Evolutionary conservation across 2,113 vertebrate species (phyloP), one percentile per base, ranked within the genome.

Genomic region (Nothobranchius furzeri): DNA sequence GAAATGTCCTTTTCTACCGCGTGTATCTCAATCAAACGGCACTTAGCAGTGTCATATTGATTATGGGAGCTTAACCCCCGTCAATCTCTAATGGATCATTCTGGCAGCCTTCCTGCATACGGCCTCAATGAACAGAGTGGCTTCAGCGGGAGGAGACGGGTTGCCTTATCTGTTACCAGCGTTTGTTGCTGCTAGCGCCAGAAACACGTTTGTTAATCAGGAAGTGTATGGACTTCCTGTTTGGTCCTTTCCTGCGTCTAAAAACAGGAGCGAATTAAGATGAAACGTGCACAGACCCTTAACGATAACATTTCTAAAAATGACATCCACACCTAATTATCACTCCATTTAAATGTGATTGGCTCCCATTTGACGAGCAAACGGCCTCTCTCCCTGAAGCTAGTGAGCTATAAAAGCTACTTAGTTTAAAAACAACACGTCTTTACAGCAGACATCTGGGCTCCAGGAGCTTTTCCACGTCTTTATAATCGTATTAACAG

Each of bases 41-140:
- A 89, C 86, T 91, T 91, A 90, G 87, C 58, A 25, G 79, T 82
- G 87, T 89, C 88, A 88, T 89, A 91, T 91, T 88, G 90, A 91
- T 91, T 88, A 88, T 86, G 68, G 84, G 78, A 87, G 84, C 86
- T 89, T 86, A 87, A 89, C 84, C 87, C 78, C 83, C 75, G 79
- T 90, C 88, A 85, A 81, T 89, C 81, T 85, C 63, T 71, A 66
- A 78, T 69, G 74, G 84, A 72, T 73, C 70, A 69, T 73, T 79
- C 81, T 88, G 88, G 90, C 87, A 75, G 70, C 53, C 49, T 64
- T 83, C 87, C 83, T 79, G 2, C 25, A 46, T 54, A 71, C 48
- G 49, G 73, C 37, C 65, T 72, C 43, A 57, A 48, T 62, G 63
- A 63, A 48, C 48, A 49, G 49, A 59, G 20, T 56, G 11, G 62